Evolutionary conservation across 2,113 vertebrate species (phyloP).

Genomic region (Verasper variegatus): DNA sequence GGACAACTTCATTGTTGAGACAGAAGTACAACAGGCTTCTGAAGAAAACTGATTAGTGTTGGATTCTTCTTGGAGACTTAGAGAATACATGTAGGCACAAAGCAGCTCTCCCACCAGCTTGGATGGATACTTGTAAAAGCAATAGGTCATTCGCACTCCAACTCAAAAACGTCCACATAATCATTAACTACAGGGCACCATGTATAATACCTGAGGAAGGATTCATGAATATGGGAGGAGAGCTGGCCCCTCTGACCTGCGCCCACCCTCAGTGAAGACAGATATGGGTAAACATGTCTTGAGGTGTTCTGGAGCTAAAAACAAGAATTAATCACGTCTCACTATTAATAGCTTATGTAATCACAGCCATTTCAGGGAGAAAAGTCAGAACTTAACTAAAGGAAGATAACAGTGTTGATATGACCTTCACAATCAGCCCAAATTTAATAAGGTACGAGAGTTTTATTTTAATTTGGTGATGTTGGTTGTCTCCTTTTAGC

Average conservation of each 20-base stretch:
- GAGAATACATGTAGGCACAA: background rate
- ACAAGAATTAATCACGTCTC: slow-evolving; percentile 8
- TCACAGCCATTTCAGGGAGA: background rate
- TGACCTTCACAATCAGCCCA: background rate
- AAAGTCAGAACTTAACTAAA: background rate
- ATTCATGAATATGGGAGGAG: slow-evolving; percentile 28
- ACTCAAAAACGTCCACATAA: slow-evolving; percentile 13
- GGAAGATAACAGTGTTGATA: background rate
- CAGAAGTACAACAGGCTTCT: background rate
- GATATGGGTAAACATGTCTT: slow-evolving; percentile 30
- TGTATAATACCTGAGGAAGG: slow-evolving; percentile 26
- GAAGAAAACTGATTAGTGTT: slow-evolving; percentile 5
- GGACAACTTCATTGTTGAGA: background rate
- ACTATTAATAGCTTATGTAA: background rate
- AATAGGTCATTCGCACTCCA: slow-evolving; percentile 39
- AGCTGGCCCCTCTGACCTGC: slow-evolving; percentile 32
- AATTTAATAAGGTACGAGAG: background rate
- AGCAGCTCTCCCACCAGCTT: slow-evolving; percentile 33
- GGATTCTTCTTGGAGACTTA: background rate
- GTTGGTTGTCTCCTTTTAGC: background rate
- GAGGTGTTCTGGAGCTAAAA: slow-evolving; percentile 10
- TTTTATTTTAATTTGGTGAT: background rate
- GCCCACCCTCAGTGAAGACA: slow-evolving; percentile 30
- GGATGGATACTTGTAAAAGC: slow-evolving; percentile 15
- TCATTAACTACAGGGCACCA: slow-evolving; percentile 36